Percentiles rank a stretch among this genome's conserved stretches.
Conservation (phyloP, 2,113 vertebrate species). For the human region GRCh38 chr6:129118501-129119000, state of each 20-base stretch:
- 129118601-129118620: not conserved
- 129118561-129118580: not conserved
- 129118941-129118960: not conserved
- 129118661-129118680: slow-evolving; percentile 13
- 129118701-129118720: not conserved
- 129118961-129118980: not conserved
- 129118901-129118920: not conserved
- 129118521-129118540: not conserved
- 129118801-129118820: not conserved
- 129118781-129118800: not conserved
- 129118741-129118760: not conserved
- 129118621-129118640: not conserved
- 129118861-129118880: not conserved
- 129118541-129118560: not conserved
- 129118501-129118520: not conserved
- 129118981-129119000: not conserved
- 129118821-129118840: not conserved
- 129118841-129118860: not conserved
- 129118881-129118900: not conserved
- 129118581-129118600: not conserved
- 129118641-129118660: slow-evolving; percentile 7
- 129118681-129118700: not conserved
- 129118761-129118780: not conserved
- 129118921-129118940: not conserved
- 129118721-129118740: not conserved